Percentiles rank a stretch among this genome's conserved stretches.
These are phyloP conservation scores for Neotragus moschatus DNA, from an alignment of 2,113 vertebrate species.

Conservation along the genomic window DNA sequence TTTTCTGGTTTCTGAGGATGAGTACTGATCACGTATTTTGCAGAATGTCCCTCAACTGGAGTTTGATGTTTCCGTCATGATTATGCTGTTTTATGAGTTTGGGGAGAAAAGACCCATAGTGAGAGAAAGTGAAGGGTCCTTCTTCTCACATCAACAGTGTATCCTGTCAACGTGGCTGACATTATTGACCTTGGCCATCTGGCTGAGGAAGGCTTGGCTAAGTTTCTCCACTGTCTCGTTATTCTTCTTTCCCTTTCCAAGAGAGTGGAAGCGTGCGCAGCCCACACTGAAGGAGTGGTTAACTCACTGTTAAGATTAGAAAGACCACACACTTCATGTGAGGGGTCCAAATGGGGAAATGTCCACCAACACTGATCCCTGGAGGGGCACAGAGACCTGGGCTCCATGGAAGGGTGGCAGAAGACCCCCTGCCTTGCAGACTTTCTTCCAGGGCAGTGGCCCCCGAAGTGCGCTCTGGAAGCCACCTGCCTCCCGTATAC, in stretches of 20 bases:
- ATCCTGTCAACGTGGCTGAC: rapidly evolving
- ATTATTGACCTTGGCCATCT: no score
- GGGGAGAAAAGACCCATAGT: background rate
- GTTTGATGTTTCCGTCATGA: background rate
- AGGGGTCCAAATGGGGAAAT: background rate
- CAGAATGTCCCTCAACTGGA: background rate
- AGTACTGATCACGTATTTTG: background rate
- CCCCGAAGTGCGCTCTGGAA: background rate
- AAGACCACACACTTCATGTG: background rate
- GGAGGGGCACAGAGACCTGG: background rate
- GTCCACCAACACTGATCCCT: background rate
- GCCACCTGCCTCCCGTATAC: background rate
- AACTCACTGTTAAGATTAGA: background rate
- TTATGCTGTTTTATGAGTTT: background rate
- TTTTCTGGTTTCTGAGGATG: background rate
- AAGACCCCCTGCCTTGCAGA: background rate
- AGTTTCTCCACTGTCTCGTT: background rate
- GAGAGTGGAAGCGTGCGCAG: background rate
- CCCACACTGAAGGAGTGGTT: background rate
- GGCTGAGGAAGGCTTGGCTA: background rate
- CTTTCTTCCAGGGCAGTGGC: background rate
- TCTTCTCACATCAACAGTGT: background rate
- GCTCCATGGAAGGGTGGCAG: background rate
- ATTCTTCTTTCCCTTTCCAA: background rate
- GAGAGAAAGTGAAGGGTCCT: background rate